Evolutionary conservation across 2,113 vertebrate genomes (phyloP), one percentile per base, ranked within the genome.

Genomic region (Amblyornis subalaris): DNA sequence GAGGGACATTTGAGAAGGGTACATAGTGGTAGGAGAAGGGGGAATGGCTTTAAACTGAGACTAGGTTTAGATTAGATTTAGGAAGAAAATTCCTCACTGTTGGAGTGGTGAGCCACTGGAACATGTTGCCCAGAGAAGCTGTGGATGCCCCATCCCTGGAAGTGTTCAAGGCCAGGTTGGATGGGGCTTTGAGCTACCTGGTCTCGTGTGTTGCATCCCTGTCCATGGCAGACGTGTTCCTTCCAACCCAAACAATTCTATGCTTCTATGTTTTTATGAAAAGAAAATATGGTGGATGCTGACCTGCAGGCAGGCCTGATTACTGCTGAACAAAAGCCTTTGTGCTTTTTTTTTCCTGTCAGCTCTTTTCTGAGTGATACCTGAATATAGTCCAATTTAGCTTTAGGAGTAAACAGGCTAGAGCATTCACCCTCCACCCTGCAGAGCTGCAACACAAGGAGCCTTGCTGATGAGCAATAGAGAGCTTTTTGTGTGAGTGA

Each of bases 401-500:
- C 22, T n/a, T n/a, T 18, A 36, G 67, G 61, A 55, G 60, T 28
- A 85, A 86, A 62, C 12, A 86, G 64, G 9, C 36, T 20, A 33
- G 29, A 86, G 50, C 18, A 12, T 8, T 78, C 35, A 10, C 10
- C 17, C 24, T 65, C 31, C n/a, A 38, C 9, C 55, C 44, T n/a
- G 42, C 61, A 38, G 72, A 69, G 40, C 40, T 47, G 36, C 13
- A 60, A 31, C 53, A 40, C 10, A 36, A 40, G 26, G 8, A 85
- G 4, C 1, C 3, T 12, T 57, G 31, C 22, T 76, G 75, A 38
- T 26, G 50, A 57, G 7, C 3, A 5, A 21, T 0, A 19, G 9
- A 50, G 44, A 4, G 2, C 20, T 85, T 67, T 79, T 23, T 0
- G 3, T 4, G 3, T 0, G 1, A 51, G 31, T 60, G 70, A 55